Percentiles rank a stretch among this genome's conserved stretches.
These are phyloP conservation scores for Apolygus lucorum DNA, from an alignment of 1,140 invertebrate genomes.

Conservation along the genomic window DNA sequence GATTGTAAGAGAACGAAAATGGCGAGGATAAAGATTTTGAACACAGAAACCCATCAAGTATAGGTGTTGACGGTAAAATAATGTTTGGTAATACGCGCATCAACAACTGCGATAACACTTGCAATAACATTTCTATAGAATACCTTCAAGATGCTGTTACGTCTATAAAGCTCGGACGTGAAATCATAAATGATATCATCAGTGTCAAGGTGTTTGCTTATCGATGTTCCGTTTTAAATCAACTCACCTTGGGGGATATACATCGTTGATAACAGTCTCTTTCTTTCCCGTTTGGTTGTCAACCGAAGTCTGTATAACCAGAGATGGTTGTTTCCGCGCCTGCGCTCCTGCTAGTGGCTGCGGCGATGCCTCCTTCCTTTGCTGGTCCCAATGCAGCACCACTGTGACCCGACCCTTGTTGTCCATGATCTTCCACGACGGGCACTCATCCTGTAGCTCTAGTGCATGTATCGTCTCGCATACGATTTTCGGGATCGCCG, in stretches of 20 bases:
- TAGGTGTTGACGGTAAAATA: too few relatives aligned
- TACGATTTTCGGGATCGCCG: constrained; percentile 90
- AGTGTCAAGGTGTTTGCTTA: too few relatives aligned
- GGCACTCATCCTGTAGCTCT: constrained; percentile 87
- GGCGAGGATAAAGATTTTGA: too few relatives aligned
- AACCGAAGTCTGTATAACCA: constrained; percentile 67
- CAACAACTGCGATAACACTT: too few relatives aligned
- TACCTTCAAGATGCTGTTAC: too few relatives aligned
- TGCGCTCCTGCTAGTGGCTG: constrained; percentile 45
- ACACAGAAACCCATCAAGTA: too few relatives aligned
- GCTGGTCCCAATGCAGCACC: constrained; percentile 83
- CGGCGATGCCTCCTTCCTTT: constrained; percentile 42
- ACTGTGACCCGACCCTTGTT: constrained; percentile 89
- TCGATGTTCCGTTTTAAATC: neutral
- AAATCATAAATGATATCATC: too few relatives aligned
- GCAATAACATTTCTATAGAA: too few relatives aligned
- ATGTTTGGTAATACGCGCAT: too few relatives aligned
- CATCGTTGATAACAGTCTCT: constrained; percentile 48
- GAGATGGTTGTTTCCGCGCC: constrained; percentile 51
- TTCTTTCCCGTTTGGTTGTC: constrained; percentile 44
- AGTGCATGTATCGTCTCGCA: constrained; percentile 90
- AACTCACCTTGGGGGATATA: constrained; percentile 39
- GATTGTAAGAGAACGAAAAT: too few relatives aligned
- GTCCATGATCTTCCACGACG: constrained; percentile 95
- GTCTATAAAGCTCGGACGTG: too few relatives aligned